A percentile compares a stretch with the other conserved stretches of the same genome.
phyloP scores from a whole-genome alignment of 37 sponge, comb jelly and placozoan species.

The Spongilla lacustris region DNA sequence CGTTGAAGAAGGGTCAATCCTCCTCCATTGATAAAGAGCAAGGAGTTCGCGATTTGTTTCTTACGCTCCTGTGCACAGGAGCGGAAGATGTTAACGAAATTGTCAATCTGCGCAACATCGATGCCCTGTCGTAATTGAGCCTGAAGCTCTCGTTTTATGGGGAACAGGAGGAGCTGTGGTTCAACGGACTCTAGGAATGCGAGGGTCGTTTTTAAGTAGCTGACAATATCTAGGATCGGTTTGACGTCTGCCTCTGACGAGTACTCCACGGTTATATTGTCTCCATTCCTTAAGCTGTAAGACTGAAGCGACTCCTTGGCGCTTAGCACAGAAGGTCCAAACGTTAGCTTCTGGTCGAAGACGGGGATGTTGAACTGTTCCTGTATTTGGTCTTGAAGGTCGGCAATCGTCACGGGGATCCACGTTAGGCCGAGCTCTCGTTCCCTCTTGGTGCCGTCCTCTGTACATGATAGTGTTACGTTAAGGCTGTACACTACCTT shows the following conservation, averaged over 20 bases:
- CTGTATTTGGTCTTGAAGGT: slow-evolving; percentile 15
- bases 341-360: slow-evolving; percentile 13
- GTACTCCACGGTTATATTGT: slow-evolving; percentile 15
- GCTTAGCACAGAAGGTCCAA: background rate
- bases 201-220: background rate
- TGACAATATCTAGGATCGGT: background rate
- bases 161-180: background rate
- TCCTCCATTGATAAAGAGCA: slow-evolving; percentile 8
- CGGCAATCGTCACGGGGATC: slow-evolving; percentile 14
- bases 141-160: too few relatives aligned
- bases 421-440: too few relatives aligned
- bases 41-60: slow-evolving; percentile 24
- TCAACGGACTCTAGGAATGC: slow-evolving; percentile 3
- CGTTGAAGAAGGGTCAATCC: slow-evolving; percentile 11
- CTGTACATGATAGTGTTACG: too few relatives aligned
- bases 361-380: slow-evolving; percentile 12
- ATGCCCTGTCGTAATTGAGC: background rate
- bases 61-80: too few relatives aligned
- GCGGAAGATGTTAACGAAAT: background rate
- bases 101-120: background rate
- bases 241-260: slow-evolving; percentile 10
- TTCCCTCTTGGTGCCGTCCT: too few relatives aligned
- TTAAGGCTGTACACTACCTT: too few relatives aligned
- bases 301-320: background rate
- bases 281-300: slow-evolving; percentile 9